A percentile compares a stretch with the other conserved stretches of the same genome.
Conservation (phyloP, 2,113 vertebrate genomes). For the Pundamilia nyererei region DNA sequence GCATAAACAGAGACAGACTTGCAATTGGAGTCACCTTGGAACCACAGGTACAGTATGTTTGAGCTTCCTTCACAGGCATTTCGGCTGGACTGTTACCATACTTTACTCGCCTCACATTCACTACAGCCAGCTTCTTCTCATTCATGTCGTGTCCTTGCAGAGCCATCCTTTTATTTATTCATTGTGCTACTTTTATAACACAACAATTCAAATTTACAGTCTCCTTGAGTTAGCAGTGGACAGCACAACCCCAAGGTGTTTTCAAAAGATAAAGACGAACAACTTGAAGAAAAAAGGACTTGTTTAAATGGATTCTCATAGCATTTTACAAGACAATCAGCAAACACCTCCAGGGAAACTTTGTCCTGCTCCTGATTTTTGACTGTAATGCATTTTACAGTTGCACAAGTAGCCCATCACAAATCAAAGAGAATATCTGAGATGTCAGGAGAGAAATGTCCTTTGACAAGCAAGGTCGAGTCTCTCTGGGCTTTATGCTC, state of each 20-base stretch:
- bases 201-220: not conserved
- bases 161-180: constrained; percentile 23
- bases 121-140: not conserved
- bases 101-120: not conserved
- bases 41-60: not conserved
- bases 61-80: not conserved
- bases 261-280: constrained; percentile 10
- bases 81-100: not conserved
- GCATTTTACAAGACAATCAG: not conserved
- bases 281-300: not conserved
- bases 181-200: not conserved
- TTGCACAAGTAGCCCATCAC: not conserved
- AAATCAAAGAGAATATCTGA: not conserved
- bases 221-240: not conserved
- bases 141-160: constrained; percentile 24
- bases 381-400: not conserved
- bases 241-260: constrained; percentile 2
- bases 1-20: not conserved
- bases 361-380: not conserved
- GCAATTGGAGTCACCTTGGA: constrained; percentile 24
- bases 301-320: not conserved
- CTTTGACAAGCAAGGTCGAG: not conserved
- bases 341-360: not conserved
- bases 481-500: not conserved
- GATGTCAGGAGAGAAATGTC: not conserved